Evolutionary conservation across 2,797 vertebrate genomes (phyloP).

Genomic region (Anguilla marmorata): DNA sequence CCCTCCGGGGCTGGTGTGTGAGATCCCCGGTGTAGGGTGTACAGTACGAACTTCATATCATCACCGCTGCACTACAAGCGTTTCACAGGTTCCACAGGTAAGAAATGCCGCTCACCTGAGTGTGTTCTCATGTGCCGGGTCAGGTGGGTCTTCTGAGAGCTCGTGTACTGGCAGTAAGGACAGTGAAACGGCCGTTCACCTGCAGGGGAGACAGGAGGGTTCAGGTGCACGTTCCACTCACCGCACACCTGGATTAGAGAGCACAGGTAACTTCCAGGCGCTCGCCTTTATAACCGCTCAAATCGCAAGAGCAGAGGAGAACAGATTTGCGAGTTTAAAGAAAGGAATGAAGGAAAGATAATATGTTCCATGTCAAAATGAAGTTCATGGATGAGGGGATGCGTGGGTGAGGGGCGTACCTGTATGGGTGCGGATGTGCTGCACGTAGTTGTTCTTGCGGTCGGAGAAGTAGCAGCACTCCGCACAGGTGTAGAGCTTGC

Average conservation of each 20-base stretch:
- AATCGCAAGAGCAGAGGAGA: neutral
- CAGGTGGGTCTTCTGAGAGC: constrained; percentile 98
- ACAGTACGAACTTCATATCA: neutral
- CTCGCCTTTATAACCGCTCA: neutral
- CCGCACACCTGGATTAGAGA: neutral
- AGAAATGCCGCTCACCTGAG: constrained; percentile 79
- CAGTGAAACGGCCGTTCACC: constrained; percentile 95
- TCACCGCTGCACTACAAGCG: neutral
- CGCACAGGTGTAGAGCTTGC: constrained; percentile 94
- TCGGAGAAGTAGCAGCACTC: constrained; percentile 98
- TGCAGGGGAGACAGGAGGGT: constrained; percentile 54
- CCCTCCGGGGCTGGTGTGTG: neutral
- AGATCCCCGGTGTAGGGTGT: neutral
- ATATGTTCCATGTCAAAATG: neutral
- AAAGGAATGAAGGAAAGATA: neutral
- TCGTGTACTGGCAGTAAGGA: constrained; percentile 92
- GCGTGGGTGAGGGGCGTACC: constrained; percentile 64
- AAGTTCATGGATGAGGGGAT: neutral
- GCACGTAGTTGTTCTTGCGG: constrained; percentile 97
- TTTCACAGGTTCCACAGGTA: neutral
- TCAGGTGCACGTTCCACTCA: neutral
- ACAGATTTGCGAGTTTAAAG: neutral
- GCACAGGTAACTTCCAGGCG: neutral
- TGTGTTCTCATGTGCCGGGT: constrained; percentile 97
- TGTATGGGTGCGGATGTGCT: constrained; percentile 96